These are phyloP conservation scores for Mythimna loreyi DNA, from an alignment of 2,888 invertebrate genomes.

Conservation along the genomic window DNA sequence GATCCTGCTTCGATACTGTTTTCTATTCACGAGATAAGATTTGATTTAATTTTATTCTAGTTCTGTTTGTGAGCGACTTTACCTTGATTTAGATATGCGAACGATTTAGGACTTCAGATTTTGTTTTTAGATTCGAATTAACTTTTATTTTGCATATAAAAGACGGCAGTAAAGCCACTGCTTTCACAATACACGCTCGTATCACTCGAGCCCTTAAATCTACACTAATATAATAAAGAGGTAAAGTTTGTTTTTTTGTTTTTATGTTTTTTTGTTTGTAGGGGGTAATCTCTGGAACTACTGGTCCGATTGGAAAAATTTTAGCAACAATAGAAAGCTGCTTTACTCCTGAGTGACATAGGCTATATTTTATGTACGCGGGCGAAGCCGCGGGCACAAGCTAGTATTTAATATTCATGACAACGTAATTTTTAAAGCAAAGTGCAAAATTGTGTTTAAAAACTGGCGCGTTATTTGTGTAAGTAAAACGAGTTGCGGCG, in stretches of 20 bases:
- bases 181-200: constrained; percentile 17
- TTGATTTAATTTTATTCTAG: constrained; percentile 20
- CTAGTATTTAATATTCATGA: constrained; percentile 52
- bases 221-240: no score
- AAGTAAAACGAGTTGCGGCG: constrained; percentile 42
- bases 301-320: no score
- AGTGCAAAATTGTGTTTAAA: constrained; percentile 56
- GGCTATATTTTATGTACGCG: no score
- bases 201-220: constrained; percentile 35
- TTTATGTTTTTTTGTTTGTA: no score
- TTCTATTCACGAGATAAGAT: constrained; percentile 17
- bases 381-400: no score
- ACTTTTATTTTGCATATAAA: constrained; percentile 39
- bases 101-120: constrained; percentile 6
- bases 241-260: no score
- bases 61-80: constrained; percentile 16
- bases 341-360: no score
- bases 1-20: constrained; percentile 19
- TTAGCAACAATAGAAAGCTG: no score
- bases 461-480: constrained; percentile 46
- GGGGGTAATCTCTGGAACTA: no score
- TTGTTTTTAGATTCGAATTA: constrained; percentile 17
- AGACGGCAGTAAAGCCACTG: constrained; percentile 1
- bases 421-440: constrained; percentile 43
- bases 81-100: constrained; percentile 15